Evolutionary conservation across 2,888 invertebrate genomes (phyloP).

Genomic region (Hemaris fuciformis): DNA sequence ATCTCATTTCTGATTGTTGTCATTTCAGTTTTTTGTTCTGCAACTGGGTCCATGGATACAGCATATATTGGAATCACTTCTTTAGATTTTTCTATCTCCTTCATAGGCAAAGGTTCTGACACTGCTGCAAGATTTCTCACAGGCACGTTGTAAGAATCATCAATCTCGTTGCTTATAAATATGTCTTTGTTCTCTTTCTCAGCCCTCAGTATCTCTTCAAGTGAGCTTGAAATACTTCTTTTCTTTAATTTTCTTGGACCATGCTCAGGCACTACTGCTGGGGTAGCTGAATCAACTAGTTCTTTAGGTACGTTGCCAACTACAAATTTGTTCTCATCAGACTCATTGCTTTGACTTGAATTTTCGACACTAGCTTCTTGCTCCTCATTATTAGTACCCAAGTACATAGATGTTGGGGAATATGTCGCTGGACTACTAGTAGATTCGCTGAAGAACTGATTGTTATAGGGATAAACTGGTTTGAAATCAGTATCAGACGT

Average conservation of each 20-base stretch:
- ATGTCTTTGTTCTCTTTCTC: conserved; percentile 67
- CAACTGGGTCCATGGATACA: conserved; percentile 42
- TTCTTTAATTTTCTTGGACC: conserved; percentile 80
- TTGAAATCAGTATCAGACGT: conserved; percentile 69
- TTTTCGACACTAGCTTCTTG: conserved; percentile 52
- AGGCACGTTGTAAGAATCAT: conserved; percentile 54
- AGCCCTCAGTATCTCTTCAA: conserved; percentile 67
- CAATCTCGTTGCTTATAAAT: conserved; percentile 75
- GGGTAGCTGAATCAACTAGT: conserved; percentile 74
- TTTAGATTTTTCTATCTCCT: conserved; percentile 39
- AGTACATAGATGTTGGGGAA: conserved; percentile 72
- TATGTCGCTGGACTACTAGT: conserved; percentile 66
- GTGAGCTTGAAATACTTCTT: conserved; percentile 59
- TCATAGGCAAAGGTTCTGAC: conserved; percentile 31
- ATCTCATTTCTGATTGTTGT: conserved; percentile 46
- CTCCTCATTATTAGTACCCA: conserved; percentile 70
- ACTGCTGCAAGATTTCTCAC: conserved; percentile 42
- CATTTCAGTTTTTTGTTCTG: conserved; percentile 33
- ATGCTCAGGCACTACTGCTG: conserved; percentile 84
- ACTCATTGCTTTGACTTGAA: conserved; percentile 40
- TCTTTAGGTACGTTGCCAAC: conserved; percentile 85
- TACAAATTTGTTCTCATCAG: conserved; percentile 81
- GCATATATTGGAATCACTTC: conserved; percentile 54
- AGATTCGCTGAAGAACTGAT: conserved; percentile 66
- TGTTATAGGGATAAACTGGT: conserved; percentile 73